Percentiles rank a stretch among this genome's conserved stretches.
Conservation (phyloP, 2,797 vertebrate genomes). For the Poecilia wingei region DNA sequence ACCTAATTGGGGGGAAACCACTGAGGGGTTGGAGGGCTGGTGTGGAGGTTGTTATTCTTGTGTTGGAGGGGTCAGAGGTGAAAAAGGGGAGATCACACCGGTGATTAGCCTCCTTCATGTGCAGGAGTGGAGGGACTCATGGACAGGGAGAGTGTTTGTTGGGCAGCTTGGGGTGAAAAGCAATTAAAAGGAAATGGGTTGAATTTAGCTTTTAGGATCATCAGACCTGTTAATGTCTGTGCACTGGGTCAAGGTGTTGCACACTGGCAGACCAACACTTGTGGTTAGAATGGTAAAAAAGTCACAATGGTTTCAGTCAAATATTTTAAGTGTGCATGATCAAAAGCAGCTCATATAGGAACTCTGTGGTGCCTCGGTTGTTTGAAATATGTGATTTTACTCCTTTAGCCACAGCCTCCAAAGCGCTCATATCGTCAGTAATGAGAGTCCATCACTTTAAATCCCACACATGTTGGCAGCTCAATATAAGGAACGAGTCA, state of each 20-base stretch:
- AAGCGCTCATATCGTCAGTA: conserved; percentile 9
- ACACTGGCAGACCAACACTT: conserved; percentile 19
- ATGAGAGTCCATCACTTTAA: conserved; percentile 15
- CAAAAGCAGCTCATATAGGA: not conserved
- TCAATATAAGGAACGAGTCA: conserved; percentile 1
- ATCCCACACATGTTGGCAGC: conserved; percentile 25
- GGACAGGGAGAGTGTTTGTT: conserved; percentile 27
- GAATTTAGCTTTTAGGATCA: conserved; percentile 21
- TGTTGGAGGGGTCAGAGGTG: conserved; percentile 77
- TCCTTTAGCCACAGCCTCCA: conserved; percentile 16
- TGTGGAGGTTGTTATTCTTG: conserved; percentile 78
- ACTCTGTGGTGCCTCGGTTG: not conserved
- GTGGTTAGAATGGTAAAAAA: not conserved
- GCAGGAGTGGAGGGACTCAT: conserved; percentile 46
- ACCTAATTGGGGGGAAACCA: conserved; percentile 71
- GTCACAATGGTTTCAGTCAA: not conserved
- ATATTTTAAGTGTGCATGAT: conserved; percentile 7
- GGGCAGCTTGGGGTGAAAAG: conserved; percentile 63
- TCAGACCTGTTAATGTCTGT: conserved; percentile 25
- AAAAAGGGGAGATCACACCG: conserved; percentile 73
- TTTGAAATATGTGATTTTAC: conserved; percentile 16
- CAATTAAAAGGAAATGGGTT: conserved; percentile 48
- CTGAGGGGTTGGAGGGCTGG: conserved; percentile 52
- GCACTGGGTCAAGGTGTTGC: conserved; percentile 20
- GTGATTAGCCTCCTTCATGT: conserved; percentile 77